Base-by-base conservation (phyloP, 2,888 invertebrate genomes). In the Erebia epiphron region DNA sequence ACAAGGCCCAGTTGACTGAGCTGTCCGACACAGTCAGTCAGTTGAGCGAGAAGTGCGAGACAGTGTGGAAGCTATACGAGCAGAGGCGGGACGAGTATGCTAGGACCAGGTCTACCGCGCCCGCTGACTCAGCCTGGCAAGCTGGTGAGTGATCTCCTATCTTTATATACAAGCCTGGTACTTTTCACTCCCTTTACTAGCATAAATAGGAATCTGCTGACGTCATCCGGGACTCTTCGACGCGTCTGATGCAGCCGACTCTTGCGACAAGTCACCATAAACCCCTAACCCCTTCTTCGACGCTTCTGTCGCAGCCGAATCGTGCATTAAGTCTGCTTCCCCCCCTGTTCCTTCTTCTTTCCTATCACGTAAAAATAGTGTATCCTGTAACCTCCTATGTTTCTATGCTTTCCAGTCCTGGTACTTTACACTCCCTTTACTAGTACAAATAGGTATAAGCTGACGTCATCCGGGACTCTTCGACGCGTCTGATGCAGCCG, bases 1-100 rank as follows among this genome's bases (percentile, higher is more conserved):
- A 97, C 85, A 97, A 97, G 82, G 87, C 95, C 2, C 96, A 97
- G 80, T 92, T 98, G 74, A 94, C 95, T n/a, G 97, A 97, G 71
- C 84, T 97, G 52, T 96, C 95, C 78, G 94, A 92, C 14, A 95
- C 96, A 68, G 94, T 98, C 69, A 89, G 94, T 10, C 94, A 94
- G 70, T 88, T 98, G 43, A 92, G 96, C 0, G 93, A 93, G 57
- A 96, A 97, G 82, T 97, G 93, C 71, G 83, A 87, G 49, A 75
- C 80, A 0, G 92, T 93, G 10, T 93, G 92, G 93, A 79, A 83
- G 74, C 67, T 91, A 63, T 98, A 97, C 82, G 96, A 96, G 79
- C 94, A 95, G 74, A 95, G 95, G 78, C 65, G 89, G 0, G 82
- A 84, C 71, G 88, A 89, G 75, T 91, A 89, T 67, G 52, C 84